A percentile compares a stretch with the other conserved stretches of the same genome.
Evolutionary conservation across 2,888 invertebrate genomes (phyloP).

Genomic region (Anorthoa munda): DNA sequence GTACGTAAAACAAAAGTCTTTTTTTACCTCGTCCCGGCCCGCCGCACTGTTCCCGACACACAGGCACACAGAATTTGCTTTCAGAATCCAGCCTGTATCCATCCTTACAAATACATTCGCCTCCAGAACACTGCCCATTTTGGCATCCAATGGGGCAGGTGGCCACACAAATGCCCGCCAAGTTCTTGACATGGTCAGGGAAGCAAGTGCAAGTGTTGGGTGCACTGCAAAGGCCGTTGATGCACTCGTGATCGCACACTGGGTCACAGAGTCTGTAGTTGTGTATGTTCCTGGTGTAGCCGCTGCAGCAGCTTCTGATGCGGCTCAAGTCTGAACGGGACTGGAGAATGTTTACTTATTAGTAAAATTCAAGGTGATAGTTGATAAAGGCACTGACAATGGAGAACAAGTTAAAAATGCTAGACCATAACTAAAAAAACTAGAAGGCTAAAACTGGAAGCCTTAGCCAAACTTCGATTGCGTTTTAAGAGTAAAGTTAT

Average conservation of each 20-base stretch:
- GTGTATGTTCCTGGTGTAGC: conserved; percentile 92
- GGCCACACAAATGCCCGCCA: conserved; percentile 90
- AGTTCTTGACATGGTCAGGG: conserved; percentile 91
- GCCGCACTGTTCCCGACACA: conserved; percentile 89
- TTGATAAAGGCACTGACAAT: not conserved
- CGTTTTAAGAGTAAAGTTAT: not conserved
- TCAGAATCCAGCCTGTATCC: conserved; percentile 90
- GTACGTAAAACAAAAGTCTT: not conserved
- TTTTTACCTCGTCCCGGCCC: conserved; percentile 80
- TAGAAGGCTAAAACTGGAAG: too few relatives aligned
- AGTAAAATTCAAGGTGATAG: not conserved
- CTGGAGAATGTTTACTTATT: conserved; percentile 75
- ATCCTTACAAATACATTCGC: conserved; percentile 92
- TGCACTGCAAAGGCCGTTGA: conserved; percentile 92
- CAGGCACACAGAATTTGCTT: conserved; percentile 91
- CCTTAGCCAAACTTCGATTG: not conserved
- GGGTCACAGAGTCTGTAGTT: conserved; percentile 91
- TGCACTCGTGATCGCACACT: conserved; percentile 91
- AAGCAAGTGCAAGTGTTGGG: conserved; percentile 92
- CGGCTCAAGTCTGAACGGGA: conserved; percentile 92
- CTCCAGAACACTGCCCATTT: conserved; percentile 92
- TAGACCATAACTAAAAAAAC: too few relatives aligned
- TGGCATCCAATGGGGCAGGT: conserved; percentile 93
- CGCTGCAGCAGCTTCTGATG: conserved; percentile 93
- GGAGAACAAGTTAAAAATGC: too few relatives aligned